Evolutionary conservation across 35 echinoderm and acorn worm genomes (phyloP).

Genomic region (Heliocidaris erythrogramma): DNA sequence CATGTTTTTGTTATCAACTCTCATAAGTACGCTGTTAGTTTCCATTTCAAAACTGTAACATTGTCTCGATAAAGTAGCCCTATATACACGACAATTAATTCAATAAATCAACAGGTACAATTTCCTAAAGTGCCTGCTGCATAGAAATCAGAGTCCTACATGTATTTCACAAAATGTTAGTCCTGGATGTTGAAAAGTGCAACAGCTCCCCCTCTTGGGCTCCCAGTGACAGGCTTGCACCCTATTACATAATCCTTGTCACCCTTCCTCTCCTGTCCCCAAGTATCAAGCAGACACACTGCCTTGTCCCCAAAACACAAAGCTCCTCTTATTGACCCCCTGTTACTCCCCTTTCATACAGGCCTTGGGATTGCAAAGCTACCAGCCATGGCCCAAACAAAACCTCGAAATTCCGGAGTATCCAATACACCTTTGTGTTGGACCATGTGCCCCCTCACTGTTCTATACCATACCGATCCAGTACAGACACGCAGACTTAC

Average conservation of each 20-base stretch:
- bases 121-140: too few relatives aligned
- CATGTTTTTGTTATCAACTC: too few relatives aligned
- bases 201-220: neutral
- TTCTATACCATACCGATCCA: neutral
- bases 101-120: too few relatives aligned
- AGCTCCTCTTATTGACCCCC: slow-evolving; percentile 17
- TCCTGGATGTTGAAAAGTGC: neutral
- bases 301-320: slow-evolving; percentile 31
- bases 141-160: too few relatives aligned
- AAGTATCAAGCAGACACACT: neutral
- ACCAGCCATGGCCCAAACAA: neutral
- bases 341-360: neutral
- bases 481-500: neutral
- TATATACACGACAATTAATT: too few relatives aligned
- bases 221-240: neutral
- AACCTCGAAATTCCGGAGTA: neutral
- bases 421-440: neutral
- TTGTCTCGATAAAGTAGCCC: too few relatives aligned
- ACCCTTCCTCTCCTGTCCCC: neutral
- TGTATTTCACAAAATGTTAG: too few relatives aligned
- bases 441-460: neutral
- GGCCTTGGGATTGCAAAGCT: slow-evolving; percentile 17
- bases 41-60: too few relatives aligned
- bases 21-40: too few relatives aligned
- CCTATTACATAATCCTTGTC: neutral